Base-by-base conservation (phyloP, 2,797 vertebrate genomes). In the Acrossocheilus fasciatus region DNA sequence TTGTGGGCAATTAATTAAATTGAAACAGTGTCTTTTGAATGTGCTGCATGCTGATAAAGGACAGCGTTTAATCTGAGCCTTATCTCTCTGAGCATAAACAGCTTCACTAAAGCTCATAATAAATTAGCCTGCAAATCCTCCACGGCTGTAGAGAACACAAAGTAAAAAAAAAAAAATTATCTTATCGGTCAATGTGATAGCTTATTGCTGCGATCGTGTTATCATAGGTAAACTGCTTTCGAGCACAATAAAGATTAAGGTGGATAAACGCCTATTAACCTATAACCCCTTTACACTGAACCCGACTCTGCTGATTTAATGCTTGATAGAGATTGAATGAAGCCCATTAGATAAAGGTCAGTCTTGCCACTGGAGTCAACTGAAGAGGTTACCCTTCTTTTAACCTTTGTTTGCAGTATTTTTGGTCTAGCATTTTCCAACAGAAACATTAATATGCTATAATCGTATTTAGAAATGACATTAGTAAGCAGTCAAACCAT, bases 1-100 rank as follows among this genome's bases (percentile, higher is more conserved):
- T 88, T 86, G 59, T 68, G 74, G 81, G 83, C 70, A 83, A 79
- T 90, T 90, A 79, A 88, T 90, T 89, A 86, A 84, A 90, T 84
- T 81, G 72, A 88, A 88, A 86, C 80, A 50, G 41, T 81, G 77
- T 74, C 83, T 85, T 88, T 90, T 90, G 88, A 91, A 87, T 88
- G 87, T 88, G 86, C 87, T 89, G 89, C 50, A 41, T 66, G 50
- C 89, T 87, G 87, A 92, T 91, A 89, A 92, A 89, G 81, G 84
- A 87, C 87, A 72, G 87, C 75, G 85, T 89, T 91, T 88, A 83
- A 88, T 86, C 76, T 82, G 83, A 57, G 85, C 85, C 91, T 92
- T 93, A 90, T 94, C 87, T 83, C 82, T 82, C 45, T 59, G 34
- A 36, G 73, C 80, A 81, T 85, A 87, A 87, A 85, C 85, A 74